Evolutionary conservation across 1,140 invertebrate species (phyloP), one percentile per base, ranked within the genome.

Genomic region (Arctopsyche grandis): DNA sequence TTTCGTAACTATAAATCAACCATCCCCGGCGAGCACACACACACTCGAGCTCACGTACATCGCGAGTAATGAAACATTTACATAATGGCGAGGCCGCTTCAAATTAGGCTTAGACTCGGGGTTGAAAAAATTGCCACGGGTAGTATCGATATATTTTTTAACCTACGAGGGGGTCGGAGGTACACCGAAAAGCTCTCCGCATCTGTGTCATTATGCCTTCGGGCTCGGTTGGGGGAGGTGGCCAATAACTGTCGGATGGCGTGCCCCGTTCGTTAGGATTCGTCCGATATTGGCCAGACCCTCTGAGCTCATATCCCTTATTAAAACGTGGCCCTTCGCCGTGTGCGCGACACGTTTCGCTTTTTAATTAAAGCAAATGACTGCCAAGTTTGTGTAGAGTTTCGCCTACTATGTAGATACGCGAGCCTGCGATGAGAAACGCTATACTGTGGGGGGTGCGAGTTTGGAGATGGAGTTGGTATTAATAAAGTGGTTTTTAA

Each of bases 311-410:
- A 73, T 80, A 77, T 80, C 69, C 79, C 79, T 80, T 80, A 80
- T 73, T 80, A 77, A 77, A 52, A 75, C 79, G 63, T 16, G 79
- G 38, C 52, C 52, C 74, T 58, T 63, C 56, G 43, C 56, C 22
- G 12, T 14, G 58, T 48, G 43, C 63, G 58, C 48, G 38, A 46
- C 75, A 78, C 66, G 77, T 69, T 81, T 80, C 71, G 75, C 75
- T 81, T 81, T 81, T 81, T 81, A 81, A 81, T 81, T 81, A 81
- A 81, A 79, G 52, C 78, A 81, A 81, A 81, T 79, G 74, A 79
- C 80, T 79, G 44, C 52, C 38, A 60, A 78, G 12, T 38, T 48
- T 58, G 76, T 56, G 44, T 5, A 69, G 71, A 77, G 79, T 78
- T 78, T 75, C 16, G 29, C 14, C 69, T 16, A 73, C 38, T 73